phyloP scores from a whole-genome alignment of 2,888 invertebrate genomes.

The Philopedon plagiatum region DNA sequence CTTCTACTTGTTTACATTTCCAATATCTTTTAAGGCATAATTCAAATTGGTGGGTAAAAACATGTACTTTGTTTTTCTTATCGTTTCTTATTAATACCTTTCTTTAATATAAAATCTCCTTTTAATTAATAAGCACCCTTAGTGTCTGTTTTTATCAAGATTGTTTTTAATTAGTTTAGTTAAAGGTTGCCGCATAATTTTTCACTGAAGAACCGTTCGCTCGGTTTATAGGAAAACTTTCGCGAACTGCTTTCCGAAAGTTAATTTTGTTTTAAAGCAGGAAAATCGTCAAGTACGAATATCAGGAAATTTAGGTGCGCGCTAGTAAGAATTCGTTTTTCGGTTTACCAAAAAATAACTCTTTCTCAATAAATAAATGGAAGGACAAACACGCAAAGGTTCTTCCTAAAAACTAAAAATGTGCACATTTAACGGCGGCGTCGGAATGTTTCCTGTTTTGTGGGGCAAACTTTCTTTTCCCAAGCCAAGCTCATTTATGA shows the following conservation, averaged over 20 bases:
- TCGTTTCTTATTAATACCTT: not conserved
- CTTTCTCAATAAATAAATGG: no score
- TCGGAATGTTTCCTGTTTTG: no score
- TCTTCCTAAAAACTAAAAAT: no score
- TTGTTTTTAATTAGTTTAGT: constrained; percentile 6
- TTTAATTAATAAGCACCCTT: not conserved
- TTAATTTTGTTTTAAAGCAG: constrained; percentile 12
- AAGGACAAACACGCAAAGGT: no score
- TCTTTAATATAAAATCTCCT: not conserved
- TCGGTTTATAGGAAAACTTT: constrained; percentile 4
- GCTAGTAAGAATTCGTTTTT: not conserved
- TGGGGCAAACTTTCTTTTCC: no score
- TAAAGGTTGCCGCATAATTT: not conserved
- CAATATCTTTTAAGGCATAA: no score
- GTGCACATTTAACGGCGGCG: no score
- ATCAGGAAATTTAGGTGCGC: not conserved
- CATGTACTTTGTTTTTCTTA: no score
- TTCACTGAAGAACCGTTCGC: not conserved
- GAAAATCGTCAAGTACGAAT: not conserved
- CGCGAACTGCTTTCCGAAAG: not conserved
- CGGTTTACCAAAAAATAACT: no score
- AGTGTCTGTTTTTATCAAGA: not conserved
- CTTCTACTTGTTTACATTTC: no score
- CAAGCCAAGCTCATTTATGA: no score
- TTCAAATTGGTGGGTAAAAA: no score